Conservation (phyloP, 1,140 invertebrate species). For the Drosophila neocordata region DNA sequence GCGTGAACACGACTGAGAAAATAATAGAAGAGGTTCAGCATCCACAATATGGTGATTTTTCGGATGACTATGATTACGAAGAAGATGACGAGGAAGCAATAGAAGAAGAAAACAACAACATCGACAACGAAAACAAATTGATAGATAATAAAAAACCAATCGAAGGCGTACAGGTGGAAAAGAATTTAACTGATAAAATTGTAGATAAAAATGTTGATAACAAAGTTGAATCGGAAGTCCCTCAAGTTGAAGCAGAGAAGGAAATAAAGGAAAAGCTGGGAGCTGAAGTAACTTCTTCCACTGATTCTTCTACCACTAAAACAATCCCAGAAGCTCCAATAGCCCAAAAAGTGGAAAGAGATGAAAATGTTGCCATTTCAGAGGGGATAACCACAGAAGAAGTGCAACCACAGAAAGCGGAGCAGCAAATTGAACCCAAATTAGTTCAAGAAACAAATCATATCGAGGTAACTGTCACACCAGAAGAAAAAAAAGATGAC, state of each 20-base stretch:
- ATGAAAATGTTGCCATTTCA: neutral
- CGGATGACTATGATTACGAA: constrained; percentile 50
- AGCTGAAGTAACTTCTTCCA: neutral
- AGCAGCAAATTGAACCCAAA: neutral
- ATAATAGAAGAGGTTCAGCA: neutral
- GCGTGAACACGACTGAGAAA: neutral
- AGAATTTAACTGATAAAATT: constrained; percentile 1
- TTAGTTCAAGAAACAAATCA: neutral
- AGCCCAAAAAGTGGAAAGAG: neutral
- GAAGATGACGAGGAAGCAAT: constrained; percentile 33
- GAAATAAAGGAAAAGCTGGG: neutral
- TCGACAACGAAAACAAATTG: constrained; percentile 15
- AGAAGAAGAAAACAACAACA: constrained; percentile 13
- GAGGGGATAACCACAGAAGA: neutral
- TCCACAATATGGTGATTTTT: constrained; percentile 22
- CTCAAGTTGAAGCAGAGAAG: neutral
- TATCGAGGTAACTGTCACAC: neutral
- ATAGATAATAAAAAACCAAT: constrained; percentile 42
- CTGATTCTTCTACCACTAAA: neutral
- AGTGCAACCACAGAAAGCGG: neutral
- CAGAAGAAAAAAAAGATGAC: neutral
- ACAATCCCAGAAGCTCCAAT: neutral
- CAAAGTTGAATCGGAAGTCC: neutral
- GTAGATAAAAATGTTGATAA: constrained; percentile 11
- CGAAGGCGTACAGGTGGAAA: constrained; percentile 2